phyloP scores from a whole-genome alignment of 1,140 invertebrate genomes.

The Drosophila funebris region DNA sequence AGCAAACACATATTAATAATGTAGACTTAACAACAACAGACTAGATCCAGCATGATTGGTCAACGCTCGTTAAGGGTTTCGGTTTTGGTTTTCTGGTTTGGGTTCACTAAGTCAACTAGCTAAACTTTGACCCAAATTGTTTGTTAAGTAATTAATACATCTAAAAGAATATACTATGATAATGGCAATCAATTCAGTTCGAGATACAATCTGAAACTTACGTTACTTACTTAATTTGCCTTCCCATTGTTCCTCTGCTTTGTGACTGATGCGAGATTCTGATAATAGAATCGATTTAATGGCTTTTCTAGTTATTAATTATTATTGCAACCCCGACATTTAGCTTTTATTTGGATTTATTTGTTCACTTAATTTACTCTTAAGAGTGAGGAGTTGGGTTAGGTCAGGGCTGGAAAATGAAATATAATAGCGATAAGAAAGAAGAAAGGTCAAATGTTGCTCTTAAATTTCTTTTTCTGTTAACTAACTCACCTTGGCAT shows the following conservation, averaged over 20 bases:
- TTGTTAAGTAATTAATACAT: conserved; percentile 2
- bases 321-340: conserved; percentile 52
- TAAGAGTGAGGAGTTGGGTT: not conserved
- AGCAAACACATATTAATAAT: conserved; percentile 6
- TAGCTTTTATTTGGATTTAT: conserved; percentile 25
- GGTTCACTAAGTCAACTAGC: conserved; percentile 26
- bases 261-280: conserved; percentile 17
- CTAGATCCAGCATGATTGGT: conserved; percentile 13
- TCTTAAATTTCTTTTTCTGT: not conserved
- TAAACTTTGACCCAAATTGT: conserved; percentile 36
- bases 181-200: too few species aligned
- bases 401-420: conserved; percentile 14
- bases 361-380: not conserved
- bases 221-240: not conserved
- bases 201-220: conserved; percentile 50
- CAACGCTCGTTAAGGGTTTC: not conserved
- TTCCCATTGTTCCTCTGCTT: conserved; percentile 39
- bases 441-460: not conserved
- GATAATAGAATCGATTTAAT: conserved; percentile 38
- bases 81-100: not conserved
- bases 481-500: conserved; percentile 29
- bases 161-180: not conserved
- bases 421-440: not conserved
- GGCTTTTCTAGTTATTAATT: conserved; percentile 55
- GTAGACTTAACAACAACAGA: not conserved